phyloP scores from a whole-genome alignment of 92 coral and sea anemone species.

The Parazoanthus atlanticus region DNA sequence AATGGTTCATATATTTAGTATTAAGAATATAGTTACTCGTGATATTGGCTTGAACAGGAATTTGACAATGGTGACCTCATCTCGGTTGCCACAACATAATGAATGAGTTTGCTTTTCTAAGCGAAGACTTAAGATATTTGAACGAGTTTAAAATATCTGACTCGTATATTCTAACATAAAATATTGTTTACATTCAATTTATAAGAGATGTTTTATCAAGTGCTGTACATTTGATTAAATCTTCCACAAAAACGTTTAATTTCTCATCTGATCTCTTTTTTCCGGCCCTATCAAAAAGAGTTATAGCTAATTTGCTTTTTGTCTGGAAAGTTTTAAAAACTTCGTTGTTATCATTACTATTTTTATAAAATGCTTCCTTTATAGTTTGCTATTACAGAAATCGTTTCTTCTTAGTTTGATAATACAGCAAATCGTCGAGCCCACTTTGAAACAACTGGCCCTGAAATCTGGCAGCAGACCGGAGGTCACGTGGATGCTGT shows the following conservation, averaged over 20 bases:
- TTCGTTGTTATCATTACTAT: too few species aligned
- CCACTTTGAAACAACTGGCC: constrained; percentile 97
- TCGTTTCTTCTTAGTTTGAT: constrained; percentile 74
- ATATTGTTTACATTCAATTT: background rate
- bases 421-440: constrained; percentile 92
- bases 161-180: too few species aligned
- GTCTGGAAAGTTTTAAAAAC: too few species aligned
- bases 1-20: too few species aligned
- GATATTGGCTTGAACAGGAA: too few species aligned
- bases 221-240: background rate
- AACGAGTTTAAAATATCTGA: background rate
- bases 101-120: too few species aligned
- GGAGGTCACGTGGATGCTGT: constrained; percentile 92
- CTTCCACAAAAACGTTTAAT: too few species aligned
- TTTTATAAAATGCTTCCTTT: background rate
- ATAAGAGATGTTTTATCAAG: background rate
- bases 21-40: background rate
- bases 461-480: constrained; percentile 98
- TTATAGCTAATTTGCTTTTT: too few species aligned
- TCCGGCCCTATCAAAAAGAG: background rate
- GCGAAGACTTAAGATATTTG: background rate
- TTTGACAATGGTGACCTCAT: background rate
- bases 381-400: background rate
- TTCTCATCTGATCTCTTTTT: background rate
- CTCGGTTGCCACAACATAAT: too few species aligned